Evolutionary conservation across 2,888 invertebrate species (phyloP), one percentile per base, ranked within the genome.

Genomic region (Temnothorax unifasciatus): DNA sequence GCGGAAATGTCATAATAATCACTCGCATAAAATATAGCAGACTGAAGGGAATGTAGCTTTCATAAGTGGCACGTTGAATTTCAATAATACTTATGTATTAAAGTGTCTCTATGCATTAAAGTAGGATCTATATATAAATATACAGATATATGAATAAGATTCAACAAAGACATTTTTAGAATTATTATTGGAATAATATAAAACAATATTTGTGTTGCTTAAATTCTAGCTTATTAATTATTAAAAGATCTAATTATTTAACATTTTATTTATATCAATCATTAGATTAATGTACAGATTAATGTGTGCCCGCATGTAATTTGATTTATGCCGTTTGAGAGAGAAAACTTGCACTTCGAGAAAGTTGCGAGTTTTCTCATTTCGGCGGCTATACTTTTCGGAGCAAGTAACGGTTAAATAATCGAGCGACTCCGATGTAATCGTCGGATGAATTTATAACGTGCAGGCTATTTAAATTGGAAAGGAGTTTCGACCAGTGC

Each of bases 261-360:
- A 25, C 18, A 21, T 1, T 57, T 54, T 3, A 25, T 11, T 57
- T 13, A 41, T 57, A n/a, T 2, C 11, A 41, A 38, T 25, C 41
- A 41, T 25, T 41, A 6, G 9, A 57, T 57, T 41, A 15, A 47
- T 50, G 13, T 15, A 47, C 21, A 11, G 1, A 38, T 29, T 71
- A 29, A 29, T 47, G 6, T 34, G 57, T 54, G 29, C 25, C 4
- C 3, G 6, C 6, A 15, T 18, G 21, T 66, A 66, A 15, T 66
- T 66, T 8, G 21, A 11, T 68, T 50, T n/a, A 25, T 50, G 15
- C 18, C 13, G 15, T 25, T n/a, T 3, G 38, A 57, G 29, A 38
- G 85, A 74, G 85, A 88, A 83, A 86, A 79, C 59, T 83, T 81
- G 29, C 29, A 29, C 29, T 3, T 85, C 69, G 63, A 83, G 76